Evolutionary conservation across 2,888 invertebrate genomes (phyloP), one percentile per base, ranked within the genome.

Genomic region (Drosophila limbata): DNA sequence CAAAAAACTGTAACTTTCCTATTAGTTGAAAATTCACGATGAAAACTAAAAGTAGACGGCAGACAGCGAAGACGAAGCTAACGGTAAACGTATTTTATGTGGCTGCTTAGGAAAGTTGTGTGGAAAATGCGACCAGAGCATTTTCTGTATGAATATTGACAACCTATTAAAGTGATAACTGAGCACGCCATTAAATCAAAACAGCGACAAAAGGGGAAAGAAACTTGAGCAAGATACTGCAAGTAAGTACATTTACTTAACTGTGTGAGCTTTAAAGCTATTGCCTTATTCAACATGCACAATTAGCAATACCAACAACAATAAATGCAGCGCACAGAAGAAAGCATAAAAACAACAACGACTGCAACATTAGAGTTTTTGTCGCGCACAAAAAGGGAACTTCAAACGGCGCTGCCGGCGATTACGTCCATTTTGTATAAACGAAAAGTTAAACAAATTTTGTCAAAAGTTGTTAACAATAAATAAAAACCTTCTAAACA

Each of bases 121-220:
- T 47, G 51, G 47, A 33, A 53, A 52, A 48, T 55, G 61, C 69
- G 67, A 69, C 60, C 81, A 77, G 44, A 25, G 25, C 25, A 64
- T 70, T 68, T 66, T 68, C 56, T 64, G 51, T 65, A 69, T 69
- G 75, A 72, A 87, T 83, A 83, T 83, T 87, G 83, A 81, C 84
- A 89, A 84, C 62, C 87, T 72, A 84, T 89, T 83, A 87, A 83
- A 89, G 88, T 77, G 84, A 80, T 86, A 80, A 73, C 84, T 52
- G 70, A 66, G 66, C 57, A 40, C 44, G 60, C 64, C 70, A 71
- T 85, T 71, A 85, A 82, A 85, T 88, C 88, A 81, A 74, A 81
- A 69, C 88, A 70, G 45, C 42, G 13, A 33, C 50, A 61, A 50
- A 47, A 67, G 57, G 35, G 19, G 15, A 39, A 50, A 59, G 45